Evolutionary conservation across 2,113 vertebrate species (phyloP), one percentile per base, ranked within the genome.

Genomic region (Oryzias javanicus): DNA sequence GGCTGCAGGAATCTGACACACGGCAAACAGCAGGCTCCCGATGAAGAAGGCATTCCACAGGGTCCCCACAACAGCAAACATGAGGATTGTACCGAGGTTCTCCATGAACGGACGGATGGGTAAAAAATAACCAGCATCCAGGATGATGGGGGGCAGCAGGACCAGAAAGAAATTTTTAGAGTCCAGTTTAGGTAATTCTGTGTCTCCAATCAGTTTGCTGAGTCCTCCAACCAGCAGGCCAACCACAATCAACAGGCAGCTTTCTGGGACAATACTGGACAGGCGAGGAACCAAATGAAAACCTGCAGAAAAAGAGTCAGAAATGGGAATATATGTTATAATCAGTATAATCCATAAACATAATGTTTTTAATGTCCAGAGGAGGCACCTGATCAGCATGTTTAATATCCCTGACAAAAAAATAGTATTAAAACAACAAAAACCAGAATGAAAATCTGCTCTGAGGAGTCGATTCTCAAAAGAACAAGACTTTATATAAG

Each of bases 91-190:
- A 80, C 97, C 97, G 88, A 98, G 63, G 89, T 99, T 99, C 88
- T 99, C 97, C 0, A 94, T 94, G 89, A 99, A 99, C 16, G 94
- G 91, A n/a, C 97, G 92, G 55, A 98, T 90, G 0, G 97, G 96
- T 57, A 99, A 87, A 89, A 99, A 99, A 81, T 99, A 99, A 82
- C 97, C 97, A 0, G 97, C 97, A 0, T 99, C 97, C 85, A 99
- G 86, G 87, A 98, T 99, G 89, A 99, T 99, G 79, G 97, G 97
- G 0, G 97, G 97, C 7, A 99, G 92, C 49, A 99, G 93, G 89
- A 89, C 95, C 64, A 97, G 91, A 91, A 99, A 99, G 89, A 99
- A 99, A 74, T 94, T 77, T 0, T 90, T 25, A 0, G 95, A 93
- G 25, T 89, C 74, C 75, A 99, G 88, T 69, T 95, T 84, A 4